A percentile compares a stretch with the other conserved stretches of the same genome.
These are phyloP conservation scores for Coptodon rendalli DNA, from an alignment of 2,113 vertebrate genomes.

Conservation along the genomic window DNA sequence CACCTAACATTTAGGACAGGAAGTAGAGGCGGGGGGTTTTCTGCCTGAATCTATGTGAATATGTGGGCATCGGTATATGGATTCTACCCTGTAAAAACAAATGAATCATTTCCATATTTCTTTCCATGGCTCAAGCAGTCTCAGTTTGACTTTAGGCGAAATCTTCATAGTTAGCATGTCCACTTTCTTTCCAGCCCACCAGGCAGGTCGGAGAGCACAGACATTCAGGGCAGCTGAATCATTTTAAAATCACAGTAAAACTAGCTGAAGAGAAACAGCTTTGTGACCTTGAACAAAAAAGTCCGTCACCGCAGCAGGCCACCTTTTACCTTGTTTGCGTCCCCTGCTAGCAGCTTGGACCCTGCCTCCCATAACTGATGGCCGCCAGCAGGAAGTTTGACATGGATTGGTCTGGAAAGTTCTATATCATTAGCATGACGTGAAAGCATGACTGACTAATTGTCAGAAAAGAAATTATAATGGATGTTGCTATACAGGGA, in stretches of 20 bases:
- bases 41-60: background rate
- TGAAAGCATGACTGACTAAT: conserved; percentile 42
- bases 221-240: background rate
- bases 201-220: background rate
- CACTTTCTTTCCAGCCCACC: background rate
- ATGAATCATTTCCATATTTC: conserved; percentile 1
- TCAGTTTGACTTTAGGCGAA: background rate
- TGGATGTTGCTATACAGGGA: conserved; percentile 23
- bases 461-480: conserved; percentile 42
- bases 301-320: background rate
- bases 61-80: background rate
- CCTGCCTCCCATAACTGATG: conserved; percentile 24
- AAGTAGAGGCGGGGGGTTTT: background rate
- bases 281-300: background rate
- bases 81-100: background rate
- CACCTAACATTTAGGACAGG: conserved; percentile 22
- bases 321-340: conserved; percentile 5
- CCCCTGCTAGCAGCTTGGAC: background rate
- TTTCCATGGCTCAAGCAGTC: background rate
- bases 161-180: background rate
- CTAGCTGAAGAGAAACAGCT: background rate
- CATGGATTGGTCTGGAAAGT: conserved; percentile 11
- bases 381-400: conserved; percentile 25
- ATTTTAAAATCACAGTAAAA: background rate
- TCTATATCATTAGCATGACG: conserved; percentile 30